Evolutionary conservation across 2,888 invertebrate species (phyloP).

Genomic region (Agrochola litura): DNA sequence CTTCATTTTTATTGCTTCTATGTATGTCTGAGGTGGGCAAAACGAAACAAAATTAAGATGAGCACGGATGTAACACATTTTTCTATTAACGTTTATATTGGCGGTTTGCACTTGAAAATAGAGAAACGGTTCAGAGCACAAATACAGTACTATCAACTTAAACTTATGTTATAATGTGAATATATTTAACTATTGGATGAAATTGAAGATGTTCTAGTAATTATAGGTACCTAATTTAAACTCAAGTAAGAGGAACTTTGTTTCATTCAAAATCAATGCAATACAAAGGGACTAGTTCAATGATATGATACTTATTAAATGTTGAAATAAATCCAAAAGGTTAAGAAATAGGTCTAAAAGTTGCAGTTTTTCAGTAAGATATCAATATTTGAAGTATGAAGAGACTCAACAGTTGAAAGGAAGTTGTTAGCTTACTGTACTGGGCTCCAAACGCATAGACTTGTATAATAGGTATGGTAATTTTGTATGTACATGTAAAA

Average conservation of each 20-base stretch:
- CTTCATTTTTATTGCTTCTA: slow-evolving; percentile 71
- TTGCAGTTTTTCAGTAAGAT: slow-evolving; percentile 13
- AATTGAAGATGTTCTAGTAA: slow-evolving; percentile 25
- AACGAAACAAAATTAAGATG: slow-evolving; percentile 81
- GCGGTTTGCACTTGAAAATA: slow-evolving; percentile 76
- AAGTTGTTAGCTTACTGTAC: slow-evolving; percentile 67
- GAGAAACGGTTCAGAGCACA: slow-evolving; percentile 81
- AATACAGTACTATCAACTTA: slow-evolving; percentile 63
- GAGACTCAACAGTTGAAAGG: slow-evolving; percentile 40
- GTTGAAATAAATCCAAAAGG: slow-evolving; percentile 14
- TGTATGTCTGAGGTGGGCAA: slow-evolving; percentile 63
- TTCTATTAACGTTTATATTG: slow-evolving; percentile 69
- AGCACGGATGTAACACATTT: slow-evolving; percentile 80
- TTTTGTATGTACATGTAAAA: slow-evolving; percentile 90
- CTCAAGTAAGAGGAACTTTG: slow-evolving; percentile 58
- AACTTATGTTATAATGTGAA: slow-evolving; percentile 24
- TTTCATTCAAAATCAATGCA: slow-evolving; percentile 48
- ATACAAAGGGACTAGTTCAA: slow-evolving; percentile 58
- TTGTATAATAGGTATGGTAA: slow-evolving; percentile 78
- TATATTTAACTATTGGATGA: slow-evolving; percentile 28
- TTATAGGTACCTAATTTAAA: slow-evolving; percentile 29
- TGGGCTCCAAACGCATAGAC: slow-evolving; percentile 80
- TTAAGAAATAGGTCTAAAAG: slow-evolving; percentile 9
- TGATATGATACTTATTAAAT: slow-evolving; percentile 25
- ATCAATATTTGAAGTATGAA: slow-evolving; percentile 26